Base-by-base conservation (phyloP, 1,140 invertebrate genomes). In the Brachystomella parvula region DNA sequence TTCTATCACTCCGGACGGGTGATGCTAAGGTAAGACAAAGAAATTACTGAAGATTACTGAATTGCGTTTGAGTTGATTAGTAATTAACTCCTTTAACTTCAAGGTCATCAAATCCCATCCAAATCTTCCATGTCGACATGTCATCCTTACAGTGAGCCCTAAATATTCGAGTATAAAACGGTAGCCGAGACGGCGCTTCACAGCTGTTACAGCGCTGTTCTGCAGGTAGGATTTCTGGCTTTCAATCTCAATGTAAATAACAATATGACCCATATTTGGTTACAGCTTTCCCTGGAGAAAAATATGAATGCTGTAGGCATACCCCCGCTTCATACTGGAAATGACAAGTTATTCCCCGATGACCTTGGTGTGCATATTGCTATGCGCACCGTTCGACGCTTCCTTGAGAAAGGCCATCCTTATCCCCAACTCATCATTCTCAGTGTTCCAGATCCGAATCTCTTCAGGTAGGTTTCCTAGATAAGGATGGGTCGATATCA, bases 381-480 rank as follows among this genome's bases (percentile, higher is more conserved):
- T 15, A 65, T 73, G 15, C 44, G 72, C 49, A 73, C 72, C 1
- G 72, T 73, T 19, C 35, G 72, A 57, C 49, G 72, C 6, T 73
- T 71, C 31, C 65, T 73, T n/a, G 72, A 73, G 35, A 71, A 73
- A 29, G 72, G 72, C 6, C 67, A 69, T 31, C 21, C 69, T 28
- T 58, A 57, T 19, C 72, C 72, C 6, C 61, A 63, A 58, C 67
- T 73, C 9, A 65, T 73, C 47, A 66, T 73, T 61, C 57, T 73
- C 24, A 30, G 64, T 15, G 64, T 73, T 31, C 19, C 66, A 9
- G 69, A 73, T 60, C 63, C 69, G 9, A 35, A 33, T 28, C 63
- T 73, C 26, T 73, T 71, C 53, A 53, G 65, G 72, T 73, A 62
- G 68, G 70, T 39, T 29, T 62, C 3, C 30, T 60, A 31, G 26